These are phyloP conservation scores for Eretmochelys imbricata DNA, from an alignment of 2,113 vertebrate genomes.

Conservation along the genomic window DNA sequence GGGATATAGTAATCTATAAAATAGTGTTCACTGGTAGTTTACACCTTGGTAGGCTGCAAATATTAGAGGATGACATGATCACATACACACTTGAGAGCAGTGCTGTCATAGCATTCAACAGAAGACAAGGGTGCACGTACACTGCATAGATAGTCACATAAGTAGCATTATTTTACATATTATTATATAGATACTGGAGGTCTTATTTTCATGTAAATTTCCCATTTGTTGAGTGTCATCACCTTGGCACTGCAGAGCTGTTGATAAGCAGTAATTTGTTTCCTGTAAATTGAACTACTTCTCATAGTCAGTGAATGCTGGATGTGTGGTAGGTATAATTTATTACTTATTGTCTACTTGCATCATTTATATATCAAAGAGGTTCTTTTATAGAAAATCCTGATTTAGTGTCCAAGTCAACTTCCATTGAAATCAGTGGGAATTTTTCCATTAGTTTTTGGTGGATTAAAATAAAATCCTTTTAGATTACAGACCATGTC, in stretches of 20 bases:
- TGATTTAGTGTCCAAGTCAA: neutral
- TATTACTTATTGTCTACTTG: neutral
- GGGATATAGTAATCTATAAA: neutral
- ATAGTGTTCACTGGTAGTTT: neutral
- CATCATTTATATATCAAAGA: neutral
- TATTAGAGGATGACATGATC: neutral
- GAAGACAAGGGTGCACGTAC: neutral
- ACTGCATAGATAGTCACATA: neutral
- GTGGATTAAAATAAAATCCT: neutral
- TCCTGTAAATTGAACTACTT: neutral
- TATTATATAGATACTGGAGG: neutral
- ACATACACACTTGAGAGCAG: accelerated
- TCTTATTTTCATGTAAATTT: neutral
- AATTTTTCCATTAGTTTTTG: neutral
- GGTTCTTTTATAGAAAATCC: neutral
- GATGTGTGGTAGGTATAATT: neutral
- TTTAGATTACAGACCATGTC: neutral
- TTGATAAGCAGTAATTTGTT: neutral
- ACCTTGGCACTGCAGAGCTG: neutral
- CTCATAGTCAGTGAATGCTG: neutral
- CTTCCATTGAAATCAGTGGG: neutral
- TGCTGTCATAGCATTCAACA: neutral
- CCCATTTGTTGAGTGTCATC: neutral
- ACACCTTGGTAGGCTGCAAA: neutral
- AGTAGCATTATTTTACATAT: neutral